Percentiles rank a stretch among this genome's conserved stretches.
Conservation (phyloP, 2,888 invertebrate genomes). For the Nomada ruficornis region DNA sequence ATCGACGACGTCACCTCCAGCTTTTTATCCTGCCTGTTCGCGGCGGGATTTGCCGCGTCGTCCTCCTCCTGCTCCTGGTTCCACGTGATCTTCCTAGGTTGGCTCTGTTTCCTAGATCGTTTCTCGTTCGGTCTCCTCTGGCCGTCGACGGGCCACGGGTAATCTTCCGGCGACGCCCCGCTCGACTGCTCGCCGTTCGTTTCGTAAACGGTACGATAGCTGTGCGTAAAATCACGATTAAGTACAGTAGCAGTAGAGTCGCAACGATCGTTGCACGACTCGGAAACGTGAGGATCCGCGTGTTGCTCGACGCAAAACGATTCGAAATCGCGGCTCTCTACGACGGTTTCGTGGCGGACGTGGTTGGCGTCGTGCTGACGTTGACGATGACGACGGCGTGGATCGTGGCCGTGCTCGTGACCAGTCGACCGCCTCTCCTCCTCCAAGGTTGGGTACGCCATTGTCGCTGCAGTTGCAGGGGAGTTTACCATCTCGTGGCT, state of each 20-base stretch:
- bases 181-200: neutral
- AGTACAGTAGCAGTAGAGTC: slow-evolving; percentile 41
- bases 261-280: slow-evolving; percentile 13
- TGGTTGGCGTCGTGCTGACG: slow-evolving; percentile 25
- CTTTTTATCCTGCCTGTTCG: neutral
- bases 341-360: slow-evolving; percentile 19
- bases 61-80: slow-evolving; percentile 65
- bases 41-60: neutral
- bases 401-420: slow-evolving; percentile 38
- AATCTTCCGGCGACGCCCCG: neutral
- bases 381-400: slow-evolving; percentile 3
- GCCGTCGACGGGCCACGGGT: neutral
- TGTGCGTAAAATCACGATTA: slow-evolving; percentile 67
- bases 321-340: slow-evolving; percentile 1
- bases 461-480: slow-evolving; percentile 79
- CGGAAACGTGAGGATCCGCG: slow-evolving; percentile 16
- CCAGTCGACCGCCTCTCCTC: slow-evolving; percentile 75
- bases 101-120: slow-evolving; percentile 85
- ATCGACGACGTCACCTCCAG: slow-evolving; percentile 3
- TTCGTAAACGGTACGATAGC: slow-evolving; percentile 29
- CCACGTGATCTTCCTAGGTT: slow-evolving; percentile 84
- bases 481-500: slow-evolving; percentile 84
- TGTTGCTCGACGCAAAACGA: slow-evolving; percentile 9
- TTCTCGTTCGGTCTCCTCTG: slow-evolving; percentile 68
- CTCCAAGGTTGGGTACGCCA: slow-evolving; percentile 69